Base-by-base conservation (phyloP, 2,113 vertebrate genomes). In the Oryzias melastigma region DNA sequence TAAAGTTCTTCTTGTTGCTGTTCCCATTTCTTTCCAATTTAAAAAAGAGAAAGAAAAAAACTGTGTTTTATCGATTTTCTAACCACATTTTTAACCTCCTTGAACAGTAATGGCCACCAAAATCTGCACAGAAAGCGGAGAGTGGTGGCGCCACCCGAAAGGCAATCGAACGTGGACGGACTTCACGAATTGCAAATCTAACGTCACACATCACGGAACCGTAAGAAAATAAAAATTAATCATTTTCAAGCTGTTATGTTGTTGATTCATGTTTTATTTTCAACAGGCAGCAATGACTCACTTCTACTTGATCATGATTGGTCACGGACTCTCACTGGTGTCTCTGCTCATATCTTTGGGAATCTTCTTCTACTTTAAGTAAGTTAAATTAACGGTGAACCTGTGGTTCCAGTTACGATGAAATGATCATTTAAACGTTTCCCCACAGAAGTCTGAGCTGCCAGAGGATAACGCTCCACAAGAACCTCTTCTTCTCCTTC, bases 351-450 rank as follows among this genome's bases (percentile, higher is more conserved):
- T 96, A 71, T 99, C 97, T 4, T 91, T 99, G 51, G 93, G 86
- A 59, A 98, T 99, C 85, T 99, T 99, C 85, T 97, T 95, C 82
- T 93, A 98, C 67, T 99, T 98, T 84, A 98, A 97, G 97, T 99
- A 91, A 95, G 97, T 68, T 14, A 3, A 6, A 29, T 54, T 5
- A 16, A 22, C 12, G 4, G 2, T 13, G 5, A 69, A 22, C 10
- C 15, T 62, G 2, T 43, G 22, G 24, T 19, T 35, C 4, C 14
- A 41, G n/a, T n/a, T n/a, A 14, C 7, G 6, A 16, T 8, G n/a
- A 44, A 55, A 6, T 0, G 17, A 7, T 35, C 0, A 12, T 35
- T 13, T 0, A 18, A 35, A 20, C 52, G 18, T 51, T 20, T 24
- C 13, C 16, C 35, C 52, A 45, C 87, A 99, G 97, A 91, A 98